Base-by-base conservation (phyloP, 2,888 invertebrate genomes). In the Pantelozetes paolii region DNA sequence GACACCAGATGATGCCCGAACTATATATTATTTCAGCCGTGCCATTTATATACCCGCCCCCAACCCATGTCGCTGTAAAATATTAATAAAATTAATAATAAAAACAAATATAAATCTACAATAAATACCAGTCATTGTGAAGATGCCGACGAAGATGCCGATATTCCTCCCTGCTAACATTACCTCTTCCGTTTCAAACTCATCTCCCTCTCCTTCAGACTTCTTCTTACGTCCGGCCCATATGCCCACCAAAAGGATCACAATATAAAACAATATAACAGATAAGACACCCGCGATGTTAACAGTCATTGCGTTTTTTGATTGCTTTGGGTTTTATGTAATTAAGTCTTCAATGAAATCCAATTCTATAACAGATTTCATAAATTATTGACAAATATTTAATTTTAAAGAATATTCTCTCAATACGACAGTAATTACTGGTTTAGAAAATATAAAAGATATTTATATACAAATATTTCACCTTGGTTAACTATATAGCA, bases 11-110 rank as follows among this genome's bases (percentile, higher is more conserved):
- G 81, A 98, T 85, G 0, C 95, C 96, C 76, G 87, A 88, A 54
- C 92, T 92, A 85, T 93, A 97, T 80, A 98, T 93, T 67, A 92
- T 92, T 85, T 99, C 98, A 32, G 98, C 96, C 23, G 98, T 97
- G 77, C 98, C 98, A 83, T 99, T 99, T 83, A 99, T 99, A 85
- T 98, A 99, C 71, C 97, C 98, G 59, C 99, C 98, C 77, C 98
- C 99, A 72, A 99, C 98, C 98, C 99, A 99, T 20, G 98, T 99
- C 67, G 98, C 97, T 93, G 84, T 67, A 80, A n/a, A n/a, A 1
- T 28, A 5, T 1, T 28, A 28, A 28, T 28, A 54, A 23, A 2
- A 23, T 30, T 32, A n/a, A 8, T 45, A 45, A 45, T 45, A 11
- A 45, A 2, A 45, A 15, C 2, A 2, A 6, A 45, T 45, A 15